Conservation (phyloP, 2,888 invertebrate species). For the Nematopogon swammerdamellus region DNA sequence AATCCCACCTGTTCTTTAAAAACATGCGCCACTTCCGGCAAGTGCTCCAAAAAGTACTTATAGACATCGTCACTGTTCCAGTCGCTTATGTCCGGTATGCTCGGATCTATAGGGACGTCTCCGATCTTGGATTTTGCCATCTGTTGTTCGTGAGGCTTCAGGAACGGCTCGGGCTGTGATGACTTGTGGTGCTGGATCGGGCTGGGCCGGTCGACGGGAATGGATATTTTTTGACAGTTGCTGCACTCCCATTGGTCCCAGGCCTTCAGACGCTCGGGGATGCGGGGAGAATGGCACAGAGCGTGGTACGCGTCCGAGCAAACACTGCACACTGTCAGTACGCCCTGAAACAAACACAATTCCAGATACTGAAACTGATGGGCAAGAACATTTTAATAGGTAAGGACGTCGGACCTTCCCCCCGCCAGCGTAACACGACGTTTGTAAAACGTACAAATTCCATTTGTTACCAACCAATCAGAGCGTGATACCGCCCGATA, state of each 20-base stretch:
- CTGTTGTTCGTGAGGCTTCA: conserved; percentile 46
- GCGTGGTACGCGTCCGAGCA: conserved; percentile 87
- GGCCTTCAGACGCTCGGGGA: conserved; percentile 54
- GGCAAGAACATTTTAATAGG: not conserved
- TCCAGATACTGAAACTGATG: not conserved
- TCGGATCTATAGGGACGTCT: conserved; percentile 56
- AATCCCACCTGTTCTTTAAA: conserved; percentile 74
- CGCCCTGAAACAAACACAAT: conserved; percentile 50
- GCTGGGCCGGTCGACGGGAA: conserved; percentile 29
- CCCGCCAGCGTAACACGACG: no score
- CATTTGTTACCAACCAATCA: no score
- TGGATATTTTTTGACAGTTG: conserved; percentile 43
- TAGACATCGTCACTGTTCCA: conserved; percentile 86
- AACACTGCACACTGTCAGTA: conserved; percentile 73
- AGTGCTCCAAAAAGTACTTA: conserved; percentile 72
- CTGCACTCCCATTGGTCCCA: conserved; percentile 70
- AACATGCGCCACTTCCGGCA: conserved; percentile 75
- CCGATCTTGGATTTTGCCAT: conserved; percentile 35
- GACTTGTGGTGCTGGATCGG: conserved; percentile 29
- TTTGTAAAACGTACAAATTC: no score
- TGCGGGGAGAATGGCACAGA: conserved; percentile 71
- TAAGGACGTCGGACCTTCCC: not conserved
- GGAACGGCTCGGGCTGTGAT: conserved; percentile 29
- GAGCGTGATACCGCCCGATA: no score
- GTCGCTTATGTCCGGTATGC: conserved; percentile 73